Conservation (phyloP, 2,797 vertebrate genomes). For the Pseudochromis fuscus region DNA sequence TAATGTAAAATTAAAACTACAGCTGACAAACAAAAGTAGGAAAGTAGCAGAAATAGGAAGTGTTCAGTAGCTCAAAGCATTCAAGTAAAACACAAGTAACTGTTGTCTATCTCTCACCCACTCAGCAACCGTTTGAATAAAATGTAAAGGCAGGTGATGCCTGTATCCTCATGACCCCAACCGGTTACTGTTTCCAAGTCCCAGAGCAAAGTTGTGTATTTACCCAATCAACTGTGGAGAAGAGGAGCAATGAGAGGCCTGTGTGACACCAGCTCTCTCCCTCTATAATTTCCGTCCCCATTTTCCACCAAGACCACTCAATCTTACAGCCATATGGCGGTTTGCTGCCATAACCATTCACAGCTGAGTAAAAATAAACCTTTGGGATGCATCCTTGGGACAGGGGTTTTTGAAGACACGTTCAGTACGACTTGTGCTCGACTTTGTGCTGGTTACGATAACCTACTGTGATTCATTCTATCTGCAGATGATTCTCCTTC, state of each 20-base stretch:
- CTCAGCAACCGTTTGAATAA: neutral
- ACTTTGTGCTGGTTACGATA: slow-evolving; percentile 81
- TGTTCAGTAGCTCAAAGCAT: too few relatives aligned
- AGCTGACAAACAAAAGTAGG: neutral
- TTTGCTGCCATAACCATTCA: slow-evolving; percentile 83
- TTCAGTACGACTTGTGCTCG: slow-evolving; percentile 41
- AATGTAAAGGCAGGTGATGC: slow-evolving; percentile 61
- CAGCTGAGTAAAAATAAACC: slow-evolving; percentile 85
- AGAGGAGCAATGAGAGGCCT: slow-evolving; percentile 79
- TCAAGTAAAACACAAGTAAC: too few relatives aligned
- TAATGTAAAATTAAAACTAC: too few relatives aligned
- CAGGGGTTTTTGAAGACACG: slow-evolving; percentile 72
- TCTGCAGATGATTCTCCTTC: slow-evolving; percentile 79
- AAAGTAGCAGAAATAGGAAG: too few relatives aligned
- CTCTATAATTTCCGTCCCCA: slow-evolving; percentile 83
- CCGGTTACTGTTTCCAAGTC: slow-evolving; percentile 47
- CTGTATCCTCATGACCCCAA: slow-evolving; percentile 47
- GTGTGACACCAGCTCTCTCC: slow-evolving; percentile 77
- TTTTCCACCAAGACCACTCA: slow-evolving; percentile 83
- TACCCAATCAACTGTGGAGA: slow-evolving; percentile 73
- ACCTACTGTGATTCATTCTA: slow-evolving; percentile 82
- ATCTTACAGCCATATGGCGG: slow-evolving; percentile 80
- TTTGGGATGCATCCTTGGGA: slow-evolving; percentile 76
- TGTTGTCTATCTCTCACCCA: too few relatives aligned
- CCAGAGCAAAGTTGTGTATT: slow-evolving; percentile 63